Base-by-base conservation (phyloP, 1,140 invertebrate species). In the Branchinecta lindahli region DNA sequence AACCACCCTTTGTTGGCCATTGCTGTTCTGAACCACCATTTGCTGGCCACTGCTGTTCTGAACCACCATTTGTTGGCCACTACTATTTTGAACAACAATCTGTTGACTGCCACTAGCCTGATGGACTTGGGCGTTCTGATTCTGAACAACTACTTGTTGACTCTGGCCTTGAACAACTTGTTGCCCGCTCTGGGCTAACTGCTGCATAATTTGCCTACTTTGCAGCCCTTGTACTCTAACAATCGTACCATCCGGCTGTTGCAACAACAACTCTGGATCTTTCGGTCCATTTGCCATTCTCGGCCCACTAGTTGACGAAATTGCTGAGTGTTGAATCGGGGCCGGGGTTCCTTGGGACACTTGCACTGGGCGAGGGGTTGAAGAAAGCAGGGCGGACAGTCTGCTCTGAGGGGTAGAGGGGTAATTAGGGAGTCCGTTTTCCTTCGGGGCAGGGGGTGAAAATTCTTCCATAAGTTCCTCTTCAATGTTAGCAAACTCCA, bases 401-500 rank as follows among this genome's bases (percentile, higher is more conserved):
- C n/a, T 68, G 18, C 52, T 61, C 12, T 61, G 52, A 12, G 52
- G 52, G 12, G 52, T 61, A 4, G 52, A 61, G 52, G 52, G 52
- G 6, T 12, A 20, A 33, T 5, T 33, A 20, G 52, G 52, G 12
- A 52, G 15, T n/a, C 52, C 69, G 20, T 18, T 70, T 65, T 18
- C 44, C 66, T 70, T 18, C 7, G 68, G 44, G n/a, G 20, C 7
- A 0, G 44, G 8, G 45, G 66, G 20, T 21, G 21, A 67, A 8
- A 45, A 45, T 47, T 46, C 47, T 15, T 69, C 47, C 52, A 69
- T 46, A 46, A 45, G 45, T 33, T 15, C 47, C 68, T 72, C 69
- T 46, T 72, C 71, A 44, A 45, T 67, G 20, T 69, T 44, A 46
- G 71, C 65, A 12, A 71, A 61, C 65, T 71, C 71, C 15, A 70